Evolutionary conservation across 2,888 invertebrate species (phyloP).

Genomic region (Agelastica alni): DNA sequence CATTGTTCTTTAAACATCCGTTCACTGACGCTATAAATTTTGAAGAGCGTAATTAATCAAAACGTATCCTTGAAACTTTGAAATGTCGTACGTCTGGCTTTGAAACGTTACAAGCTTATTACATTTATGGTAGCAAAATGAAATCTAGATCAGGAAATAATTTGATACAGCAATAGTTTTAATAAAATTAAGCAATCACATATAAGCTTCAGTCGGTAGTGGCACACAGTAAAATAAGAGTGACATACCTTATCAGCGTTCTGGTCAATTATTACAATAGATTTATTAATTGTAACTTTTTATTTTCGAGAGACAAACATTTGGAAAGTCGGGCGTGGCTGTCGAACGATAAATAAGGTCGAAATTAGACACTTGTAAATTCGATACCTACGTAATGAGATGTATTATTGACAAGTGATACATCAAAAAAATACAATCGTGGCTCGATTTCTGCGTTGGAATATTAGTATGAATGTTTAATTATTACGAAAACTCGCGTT

Average conservation of each 20-base stretch:
- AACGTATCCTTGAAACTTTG: not conserved
- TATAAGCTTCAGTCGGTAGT: conserved; percentile 25
- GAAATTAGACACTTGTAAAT: conserved; percentile 29
- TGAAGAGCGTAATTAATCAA: not conserved
- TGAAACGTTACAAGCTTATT: not conserved
- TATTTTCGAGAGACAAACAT: conserved; percentile 41
- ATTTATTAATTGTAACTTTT: conserved; percentile 44
- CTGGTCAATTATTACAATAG: conserved; percentile 41
- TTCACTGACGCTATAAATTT: not conserved
- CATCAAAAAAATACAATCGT: conserved; percentile 5
- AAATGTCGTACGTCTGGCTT: not conserved
- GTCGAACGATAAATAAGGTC: conserved; percentile 35
- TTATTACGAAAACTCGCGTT: not conserved
- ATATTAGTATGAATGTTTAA: not conserved
- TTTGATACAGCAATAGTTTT: not conserved
- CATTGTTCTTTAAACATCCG: not conserved
- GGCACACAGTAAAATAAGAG: conserved; percentile 18
- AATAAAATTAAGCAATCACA: conserved; percentile 21
- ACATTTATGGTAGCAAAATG: not conserved
- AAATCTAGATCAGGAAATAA: conserved; percentile 7
- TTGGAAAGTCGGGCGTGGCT: conserved; percentile 40
- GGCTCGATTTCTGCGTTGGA: conserved; percentile 5
- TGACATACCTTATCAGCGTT: conserved; percentile 32
- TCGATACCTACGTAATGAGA: conserved; percentile 27
- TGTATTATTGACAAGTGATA: conserved; percentile 30